A percentile compares a stretch with the other conserved stretches of the same genome.
Evolutionary conservation across 1,140 invertebrate species (phyloP).

Genomic region (Philopotamus ludificatus): DNA sequence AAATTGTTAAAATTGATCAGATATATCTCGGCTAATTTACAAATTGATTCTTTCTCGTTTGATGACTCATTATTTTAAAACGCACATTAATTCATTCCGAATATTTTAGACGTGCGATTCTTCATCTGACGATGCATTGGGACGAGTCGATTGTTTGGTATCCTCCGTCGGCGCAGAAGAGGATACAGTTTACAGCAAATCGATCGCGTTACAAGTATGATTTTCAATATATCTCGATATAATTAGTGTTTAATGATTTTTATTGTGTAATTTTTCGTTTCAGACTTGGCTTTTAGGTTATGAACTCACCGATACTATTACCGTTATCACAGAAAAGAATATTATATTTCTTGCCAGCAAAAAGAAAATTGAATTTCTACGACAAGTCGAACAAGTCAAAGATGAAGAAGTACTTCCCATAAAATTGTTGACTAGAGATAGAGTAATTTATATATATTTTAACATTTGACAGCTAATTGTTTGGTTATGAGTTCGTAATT

Average conservation of each 20-base stretch:
- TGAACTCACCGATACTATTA: slow-evolving; percentile 93
- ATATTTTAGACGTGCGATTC: slow-evolving; percentile 68
- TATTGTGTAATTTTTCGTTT: slow-evolving; percentile 43
- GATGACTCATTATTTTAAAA: no score
- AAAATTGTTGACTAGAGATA: slow-evolving; percentile 87
- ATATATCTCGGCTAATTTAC: no score
- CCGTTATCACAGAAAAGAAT: slow-evolving; percentile 81
- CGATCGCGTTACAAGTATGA: slow-evolving; percentile 83
- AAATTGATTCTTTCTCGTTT: no score
- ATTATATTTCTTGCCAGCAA: slow-evolving; percentile 94
- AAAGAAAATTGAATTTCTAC: slow-evolving; percentile 97
- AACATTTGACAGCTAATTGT: no score
- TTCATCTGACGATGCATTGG: slow-evolving; percentile 74
- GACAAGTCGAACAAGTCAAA: slow-evolving; percentile 85
- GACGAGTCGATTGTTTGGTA: slow-evolving; percentile 87
- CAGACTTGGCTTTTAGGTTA: slow-evolving; percentile 97
- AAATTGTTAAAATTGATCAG: no score
- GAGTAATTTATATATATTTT: slow-evolving; percentile 58
- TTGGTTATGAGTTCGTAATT: no score
- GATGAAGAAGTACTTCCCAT: slow-evolving; percentile 81
- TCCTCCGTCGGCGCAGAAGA: slow-evolving; percentile 90
- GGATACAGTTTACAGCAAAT: slow-evolving; percentile 94
- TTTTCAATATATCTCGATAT: background rate
- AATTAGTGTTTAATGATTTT: background rate
- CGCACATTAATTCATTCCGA: no score